Base-by-base conservation (phyloP, 2,888 invertebrate species). In the Scaptomyza tumidula region DNA sequence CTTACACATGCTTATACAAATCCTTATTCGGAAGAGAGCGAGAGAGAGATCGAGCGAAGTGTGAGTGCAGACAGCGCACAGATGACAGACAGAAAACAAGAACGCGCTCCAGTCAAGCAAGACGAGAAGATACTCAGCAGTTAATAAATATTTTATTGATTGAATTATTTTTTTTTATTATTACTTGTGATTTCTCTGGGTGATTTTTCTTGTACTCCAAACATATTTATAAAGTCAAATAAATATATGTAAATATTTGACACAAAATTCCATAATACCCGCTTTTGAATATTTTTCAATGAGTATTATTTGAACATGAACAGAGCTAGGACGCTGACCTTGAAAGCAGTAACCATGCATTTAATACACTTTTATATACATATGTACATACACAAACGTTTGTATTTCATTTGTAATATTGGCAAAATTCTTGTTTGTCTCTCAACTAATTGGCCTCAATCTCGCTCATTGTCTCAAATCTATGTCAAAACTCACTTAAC, bases 141-240 rank as follows among this genome's bases (percentile, higher is more conserved):
- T n/a, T 35, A 14, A 9, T 16, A 16, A 41, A 10, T 16, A 41
- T 16, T 39, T n/a, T 6, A 35, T 10, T 33, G 10, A 33, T 65
- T 45, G 43, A 65, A 52, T 59, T 55, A 39, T 24, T 24, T n/a
- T 13, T 14, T 10, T 16, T 24, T 24, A 9, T 13, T 14, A 4
- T 16, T 3, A n/a, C 4, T 37, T 14, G 5, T 14, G 7, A 1
- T 6, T 37, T 37, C 37, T 13, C 4, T 13, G 13, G 11, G 13
- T 9, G 10, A 33, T 9, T 6, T 9, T 7, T 29, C 6, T 29
- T 7, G 7, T 29, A 29, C 6, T 7, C 29, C 6, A 29, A 35
- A 6, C 37, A 37, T 5, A 37, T n/a, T n/a, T 2, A 6, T 37
- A 6, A 37, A 46, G 6, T 14, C 31, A 11, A n/a, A 14, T 16